Base-by-base conservation (phyloP, 2,888 invertebrate species). In the Agriopis leucophaearia region DNA sequence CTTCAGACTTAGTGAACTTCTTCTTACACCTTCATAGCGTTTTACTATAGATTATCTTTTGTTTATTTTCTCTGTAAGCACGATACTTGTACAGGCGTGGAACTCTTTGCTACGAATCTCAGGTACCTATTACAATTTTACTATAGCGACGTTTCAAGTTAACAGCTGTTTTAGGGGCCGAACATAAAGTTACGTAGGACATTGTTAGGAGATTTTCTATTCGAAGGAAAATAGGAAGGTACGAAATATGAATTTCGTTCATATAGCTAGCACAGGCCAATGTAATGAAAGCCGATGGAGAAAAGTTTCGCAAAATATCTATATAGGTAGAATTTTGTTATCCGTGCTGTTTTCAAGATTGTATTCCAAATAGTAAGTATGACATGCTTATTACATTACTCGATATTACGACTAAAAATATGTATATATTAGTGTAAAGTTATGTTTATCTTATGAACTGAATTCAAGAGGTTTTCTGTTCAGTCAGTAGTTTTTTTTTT, bases 121-220 rank as follows among this genome's bases (percentile, higher is more conserved):
- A 8, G 42, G 16, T 40, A 54, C 16, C 16, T 40, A 54, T 40
- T 54, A 56, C n/a, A 44, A 18, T 44, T 56, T 56, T 44, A 56
- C 9, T 27, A 27, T 56, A 15, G n/a, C 38, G 16, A 54, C 40
- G 16, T 54, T 40, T 54, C 16, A 40, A 27, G 18, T 54, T 38
- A 18, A 52, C 38, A 51, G 35, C 69, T 38, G 12, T 59, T 62
- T 69, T 66, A 42, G 59, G 62, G 40, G 69, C 69, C 65, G 7
- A 13, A 63, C 62, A 18, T 40, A 40, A 57, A 57, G 57, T 59
- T 65, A 55, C 42, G 62, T 35, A 58, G 65, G 62, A 65, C 69
- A 65, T 69, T 69, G 65, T 65, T 58, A 52, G 15, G 50, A 55
- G 52, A 57, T 59, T 65, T 69, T 62, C 62, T 69, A 65, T 65